phyloP scores from a whole-genome alignment of 2,113 vertebrate species.

The Propithecus coquereli region DNA sequence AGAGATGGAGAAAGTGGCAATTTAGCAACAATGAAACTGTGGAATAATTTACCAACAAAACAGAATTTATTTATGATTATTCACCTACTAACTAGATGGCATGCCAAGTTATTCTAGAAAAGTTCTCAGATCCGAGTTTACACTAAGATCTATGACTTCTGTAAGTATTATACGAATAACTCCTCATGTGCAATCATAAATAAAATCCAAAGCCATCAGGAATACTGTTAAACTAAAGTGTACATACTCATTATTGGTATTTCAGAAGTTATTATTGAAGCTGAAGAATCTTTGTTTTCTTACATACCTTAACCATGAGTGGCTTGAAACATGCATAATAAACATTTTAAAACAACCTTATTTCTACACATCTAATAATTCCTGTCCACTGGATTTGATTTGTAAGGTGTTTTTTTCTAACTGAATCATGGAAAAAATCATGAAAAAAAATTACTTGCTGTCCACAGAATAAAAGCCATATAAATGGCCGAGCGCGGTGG shows the following conservation, averaged over 20 bases:
- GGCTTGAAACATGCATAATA: neutral
- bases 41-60: neutral
- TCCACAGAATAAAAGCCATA: neutral
- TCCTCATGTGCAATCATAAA: neutral
- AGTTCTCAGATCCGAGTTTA: neutral
- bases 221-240: neutral
- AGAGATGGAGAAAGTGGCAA: conserved; percentile 41
- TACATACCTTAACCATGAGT: neutral
- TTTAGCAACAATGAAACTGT: conserved; percentile 34
- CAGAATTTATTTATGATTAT: neutral
- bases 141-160: neutral
- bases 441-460: neutral
- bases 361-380: neutral
- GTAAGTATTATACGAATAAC: neutral
- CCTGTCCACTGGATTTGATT: neutral
- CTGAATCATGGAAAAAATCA: neutral
- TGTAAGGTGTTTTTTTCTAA: neutral
- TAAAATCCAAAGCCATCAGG: neutral
- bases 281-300: neutral
- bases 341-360: neutral
- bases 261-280: conserved; percentile 36
- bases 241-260: neutral
- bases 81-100: neutral
- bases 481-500: too few species aligned
- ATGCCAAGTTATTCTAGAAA: conserved; percentile 8